These are phyloP conservation scores for Laothoe populi DNA, from an alignment of 2,888 invertebrate species.

Conservation along the genomic window DNA sequence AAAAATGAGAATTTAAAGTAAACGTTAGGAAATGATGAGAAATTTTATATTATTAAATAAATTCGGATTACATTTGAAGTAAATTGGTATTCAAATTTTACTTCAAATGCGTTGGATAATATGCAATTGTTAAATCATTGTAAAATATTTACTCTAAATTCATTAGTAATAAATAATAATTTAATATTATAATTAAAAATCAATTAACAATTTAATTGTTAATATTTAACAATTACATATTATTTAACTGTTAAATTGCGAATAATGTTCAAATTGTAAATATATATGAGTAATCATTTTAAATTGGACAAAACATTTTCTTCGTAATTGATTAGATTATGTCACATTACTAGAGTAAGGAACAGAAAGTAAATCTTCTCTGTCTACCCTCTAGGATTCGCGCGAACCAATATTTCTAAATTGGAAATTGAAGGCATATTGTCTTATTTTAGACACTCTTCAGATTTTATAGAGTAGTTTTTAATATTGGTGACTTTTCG, in stretches of 20 bases:
- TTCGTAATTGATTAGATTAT: constrained; percentile 12
- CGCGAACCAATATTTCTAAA: constrained; percentile 7
- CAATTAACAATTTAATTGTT: not conserved
- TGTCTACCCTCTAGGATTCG: constrained; percentile 1
- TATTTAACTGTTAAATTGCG: constrained; percentile 4
- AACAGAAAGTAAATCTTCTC: not conserved
- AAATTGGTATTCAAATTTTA: constrained; percentile 1
- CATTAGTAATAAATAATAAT: not conserved
- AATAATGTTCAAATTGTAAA: constrained; percentile 22
- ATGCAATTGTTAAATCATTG: constrained; percentile 5
- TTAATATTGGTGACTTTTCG: constrained; percentile 8
- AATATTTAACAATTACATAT: constrained; percentile 1
- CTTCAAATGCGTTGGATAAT: constrained; percentile 6
- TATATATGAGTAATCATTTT: constrained; percentile 4
- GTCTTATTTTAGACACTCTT: constrained; percentile 13
- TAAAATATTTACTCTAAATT: not conserved
- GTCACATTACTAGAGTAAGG: constrained; percentile 10
- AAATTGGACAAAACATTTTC: constrained; percentile 19
- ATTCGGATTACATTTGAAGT: constrained; percentile 3
- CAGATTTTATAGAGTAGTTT: constrained; percentile 9
- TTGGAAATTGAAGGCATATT: not conserved
- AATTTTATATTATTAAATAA: not conserved
- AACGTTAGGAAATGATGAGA: not conserved
- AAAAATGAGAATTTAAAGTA: not conserved
- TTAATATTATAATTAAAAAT: not conserved